Percentiles rank a stretch among this genome's conserved stretches.
Evolutionary conservation across 2,113 vertebrate genomes (phyloP).

Genomic region (Sylvia atricapilla): DNA sequence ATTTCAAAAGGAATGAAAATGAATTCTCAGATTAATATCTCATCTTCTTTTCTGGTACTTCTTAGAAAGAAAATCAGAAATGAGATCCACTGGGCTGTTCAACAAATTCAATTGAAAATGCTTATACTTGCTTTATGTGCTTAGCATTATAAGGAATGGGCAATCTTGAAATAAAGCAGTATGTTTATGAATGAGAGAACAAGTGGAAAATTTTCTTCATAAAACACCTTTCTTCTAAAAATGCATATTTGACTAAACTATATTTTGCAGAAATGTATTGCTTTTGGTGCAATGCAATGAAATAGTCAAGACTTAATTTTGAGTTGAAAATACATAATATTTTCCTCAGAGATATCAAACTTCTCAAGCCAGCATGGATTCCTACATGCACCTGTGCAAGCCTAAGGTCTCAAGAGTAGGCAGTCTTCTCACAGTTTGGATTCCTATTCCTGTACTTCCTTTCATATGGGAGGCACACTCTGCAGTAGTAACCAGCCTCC

Average conservation of each 20-base stretch:
- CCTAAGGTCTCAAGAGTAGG: not conserved
- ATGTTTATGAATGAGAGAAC: not conserved
- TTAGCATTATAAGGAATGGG: not conserved
- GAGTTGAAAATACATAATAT: not conserved
- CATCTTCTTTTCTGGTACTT: not conserved
- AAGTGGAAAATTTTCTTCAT: not conserved
- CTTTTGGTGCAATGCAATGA: not conserved
- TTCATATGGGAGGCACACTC: not conserved
- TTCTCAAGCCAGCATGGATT: not conserved
- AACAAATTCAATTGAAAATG: not conserved
- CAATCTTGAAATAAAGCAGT: not conserved
- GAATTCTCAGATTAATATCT: not conserved
- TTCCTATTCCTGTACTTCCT: not conserved
- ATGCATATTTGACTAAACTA: not conserved
- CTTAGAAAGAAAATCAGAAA: not conserved
- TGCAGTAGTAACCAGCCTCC: not conserved
- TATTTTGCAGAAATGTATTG: not conserved
- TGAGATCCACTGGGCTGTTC: not conserved
- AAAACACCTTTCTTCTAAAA: not conserved
- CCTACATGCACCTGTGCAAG: not conserved
- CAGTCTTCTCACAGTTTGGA: not conserved
- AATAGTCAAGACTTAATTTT: not conserved
- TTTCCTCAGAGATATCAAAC: not conserved
- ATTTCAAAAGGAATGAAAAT: not conserved
- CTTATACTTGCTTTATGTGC: not conserved